A percentile compares a stretch with the other conserved stretches of the same genome.
Conservation (phyloP, 2,797 vertebrate genomes). For the Poeciliopsis infans region DNA sequence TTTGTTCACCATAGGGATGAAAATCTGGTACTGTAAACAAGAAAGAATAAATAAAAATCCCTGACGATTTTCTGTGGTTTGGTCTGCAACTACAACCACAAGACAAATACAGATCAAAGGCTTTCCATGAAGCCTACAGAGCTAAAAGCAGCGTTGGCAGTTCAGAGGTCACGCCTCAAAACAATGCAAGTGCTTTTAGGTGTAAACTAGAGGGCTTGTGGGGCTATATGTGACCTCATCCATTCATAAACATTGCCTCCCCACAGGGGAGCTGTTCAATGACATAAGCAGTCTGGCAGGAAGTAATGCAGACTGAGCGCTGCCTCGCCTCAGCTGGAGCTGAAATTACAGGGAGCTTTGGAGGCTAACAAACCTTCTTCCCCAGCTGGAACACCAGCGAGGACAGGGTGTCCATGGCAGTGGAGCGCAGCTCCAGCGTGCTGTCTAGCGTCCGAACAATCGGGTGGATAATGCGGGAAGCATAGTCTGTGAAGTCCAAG, state of each 20-base stretch:
- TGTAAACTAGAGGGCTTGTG: conserved; percentile 22
- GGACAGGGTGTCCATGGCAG: conserved; percentile 97
- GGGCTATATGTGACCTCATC: conserved; percentile 65
- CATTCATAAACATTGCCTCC: conserved; percentile 64
- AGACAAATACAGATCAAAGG: conserved; percentile 75
- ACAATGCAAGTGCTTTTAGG: conserved; percentile 42
- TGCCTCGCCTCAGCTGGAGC: conserved; percentile 50
- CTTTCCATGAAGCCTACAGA: conserved; percentile 44
- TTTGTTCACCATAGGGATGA: conserved; percentile 99
- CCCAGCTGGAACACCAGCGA: conserved; percentile 97
- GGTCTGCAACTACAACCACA: conserved; percentile 31
- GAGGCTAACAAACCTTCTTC: conserved; percentile 87
- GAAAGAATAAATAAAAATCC: conserved; percentile 48
- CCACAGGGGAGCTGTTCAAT: conserved; percentile 47
- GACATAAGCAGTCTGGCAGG: conserved; percentile 78
- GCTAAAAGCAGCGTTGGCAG: conserved; percentile 48
- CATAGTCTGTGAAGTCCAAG: conserved; percentile 97
- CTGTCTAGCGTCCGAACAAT: conserved; percentile 93
- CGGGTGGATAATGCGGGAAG: conserved; percentile 96
- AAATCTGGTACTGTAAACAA: conserved; percentile 92
- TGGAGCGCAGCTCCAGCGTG: conserved; percentile 91
- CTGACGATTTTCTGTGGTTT: conserved; percentile 48
- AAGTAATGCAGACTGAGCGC: conserved; percentile 62
- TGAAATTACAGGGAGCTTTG: conserved; percentile 30
- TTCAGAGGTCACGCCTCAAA: conserved; percentile 51